Base-by-base conservation (phyloP, 2,888 invertebrate genomes). In the Synergus itoensis region DNA sequence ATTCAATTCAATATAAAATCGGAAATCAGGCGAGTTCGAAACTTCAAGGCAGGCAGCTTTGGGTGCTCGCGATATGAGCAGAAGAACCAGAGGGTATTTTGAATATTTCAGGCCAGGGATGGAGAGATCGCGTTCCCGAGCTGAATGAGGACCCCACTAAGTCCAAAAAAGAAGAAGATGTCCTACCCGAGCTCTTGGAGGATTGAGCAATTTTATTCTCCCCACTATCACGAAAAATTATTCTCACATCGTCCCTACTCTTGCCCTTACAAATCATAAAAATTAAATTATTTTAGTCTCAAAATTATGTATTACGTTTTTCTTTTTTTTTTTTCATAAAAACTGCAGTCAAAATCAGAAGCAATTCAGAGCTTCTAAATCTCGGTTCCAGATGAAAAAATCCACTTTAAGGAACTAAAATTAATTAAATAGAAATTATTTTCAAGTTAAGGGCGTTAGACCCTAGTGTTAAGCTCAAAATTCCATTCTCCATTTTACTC, bases 81-180 rank as follows among this genome's bases (percentile, higher is more conserved):
- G 83, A 84, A 84, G 88, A 87, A 86, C 87, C 85, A 87, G 87
- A 84, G 85, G 88, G 87, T 73, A 89, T 88, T 90, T 88, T 91
- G 87, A 90, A 91, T 89, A 88, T 92, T 92, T 92, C 92, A 92
- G 92, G 92, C 92, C 90, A 89, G 84, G 90, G 92, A 86, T 92
- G 92, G 92, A 91, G 92, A 88, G 89, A 90, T 85, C 91, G 91
- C 87, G 91, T 92, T 84, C 92, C 92, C 83, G 92, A 92, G 89
- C 91, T 92, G 86, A 91, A 92, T 88, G 87, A 91, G 88, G 90
- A 90, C 57, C 90, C 91, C 78, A 87, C 88, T 83, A 89, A 90
- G 86, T 84, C 86, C 83, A 87, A 87, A 87, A 87, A 88, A 84
- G 84, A 84, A 80, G 88, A 87, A 82, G 88, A 88, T 79, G 86